Evolutionary conservation across 2,888 invertebrate genomes (phyloP), one percentile per base, ranked within the genome.

Genomic region (Diadegma fenestrale): DNA sequence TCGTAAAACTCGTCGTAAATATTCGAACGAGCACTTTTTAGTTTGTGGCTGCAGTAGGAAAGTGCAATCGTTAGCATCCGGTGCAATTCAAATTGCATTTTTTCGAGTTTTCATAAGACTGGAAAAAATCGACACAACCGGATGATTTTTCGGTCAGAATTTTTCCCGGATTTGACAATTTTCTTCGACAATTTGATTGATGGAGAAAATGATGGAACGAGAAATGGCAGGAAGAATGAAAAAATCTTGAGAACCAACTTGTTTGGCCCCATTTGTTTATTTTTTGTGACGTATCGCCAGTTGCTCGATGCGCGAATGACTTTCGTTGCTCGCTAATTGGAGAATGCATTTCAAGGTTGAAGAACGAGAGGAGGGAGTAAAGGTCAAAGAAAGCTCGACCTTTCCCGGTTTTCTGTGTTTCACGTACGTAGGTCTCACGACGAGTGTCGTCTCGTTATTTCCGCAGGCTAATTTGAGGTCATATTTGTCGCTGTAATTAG

Each of bases 401-500:
- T 72, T 54, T 37, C 30, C 10, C 8, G 10, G 22, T 19, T 17
- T 41, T 43, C n/a, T 14, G 22, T 22, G 26, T 63, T 54, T 26
- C 41, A 30, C 19, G 10, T 14, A 54, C 58, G 22, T 26, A 78
- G 22, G 45, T 37, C 45, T 66, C 71, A 22, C 37, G 61, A 73
- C 72, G 61, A 58, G 72, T 58, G 51, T 48, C 22, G 54, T 75
- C 64, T 63, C 71, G 54, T 19, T 26, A 0, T 14, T 61, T 51
- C 69, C 37, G 12, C 17, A 22, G 33, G 76, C 76, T 84, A 84
- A 86, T 84, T 83, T 51, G 51, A 73, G 77, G 63, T 66, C 63
- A 33, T 78, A 73, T 69, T 84, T 61, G 45, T 80, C 51, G 54
- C 48, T 41, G 73, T 78, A 81, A 81, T 84, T 77, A 54, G 75